Percentiles rank a stretch among this genome's conserved stretches.
Evolutionary conservation across 2,113 vertebrate species (phyloP).

Genomic region (Poecilia latipinna): DNA sequence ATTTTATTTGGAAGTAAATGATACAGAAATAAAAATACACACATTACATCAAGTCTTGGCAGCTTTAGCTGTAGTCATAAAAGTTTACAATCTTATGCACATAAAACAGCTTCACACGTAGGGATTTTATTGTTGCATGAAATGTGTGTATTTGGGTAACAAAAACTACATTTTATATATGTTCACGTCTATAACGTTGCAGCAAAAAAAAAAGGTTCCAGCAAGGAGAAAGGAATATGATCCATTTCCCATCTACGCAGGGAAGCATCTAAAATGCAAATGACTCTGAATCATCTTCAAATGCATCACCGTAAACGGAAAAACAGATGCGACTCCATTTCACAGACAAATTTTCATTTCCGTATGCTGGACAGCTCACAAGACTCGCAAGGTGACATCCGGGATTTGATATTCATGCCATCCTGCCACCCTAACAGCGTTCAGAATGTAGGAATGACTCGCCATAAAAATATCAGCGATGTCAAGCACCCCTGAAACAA

Average conservation of each 20-base stretch:
- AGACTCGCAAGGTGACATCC: conserved; percentile 53
- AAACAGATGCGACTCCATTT: conserved; percentile 56
- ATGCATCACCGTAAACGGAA: conserved; percentile 44
- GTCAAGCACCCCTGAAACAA: conserved; percentile 34
- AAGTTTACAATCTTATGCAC: conserved; percentile 9
- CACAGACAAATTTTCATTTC: conserved; percentile 50
- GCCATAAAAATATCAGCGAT: conserved; percentile 41
- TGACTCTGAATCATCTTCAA: conserved; percentile 50
- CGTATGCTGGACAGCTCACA: conserved; percentile 46
- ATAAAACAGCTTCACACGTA: conserved; percentile 6
- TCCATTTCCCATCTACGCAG: conserved; percentile 10
- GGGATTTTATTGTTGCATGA: conserved; percentile 7
- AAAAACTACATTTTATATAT: not conserved
- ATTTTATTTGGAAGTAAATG: not conserved
- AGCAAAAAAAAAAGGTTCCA: conserved; percentile 4
- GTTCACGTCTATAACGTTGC: not conserved
- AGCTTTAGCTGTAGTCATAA: conserved; percentile 7
- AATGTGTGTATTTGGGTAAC: conserved; percentile 3
- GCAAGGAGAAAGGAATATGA: conserved; percentile 27
- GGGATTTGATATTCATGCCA: conserved; percentile 51
- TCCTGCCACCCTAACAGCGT: conserved; percentile 51
- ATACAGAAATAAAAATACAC: not conserved
- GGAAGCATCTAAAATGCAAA: conserved; percentile 57
- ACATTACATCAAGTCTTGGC: conserved; percentile 3
- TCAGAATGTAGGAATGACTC: conserved; percentile 52